Conservation (phyloP, 1,140 invertebrate genomes). For the Lepidurus couesii region DNA sequence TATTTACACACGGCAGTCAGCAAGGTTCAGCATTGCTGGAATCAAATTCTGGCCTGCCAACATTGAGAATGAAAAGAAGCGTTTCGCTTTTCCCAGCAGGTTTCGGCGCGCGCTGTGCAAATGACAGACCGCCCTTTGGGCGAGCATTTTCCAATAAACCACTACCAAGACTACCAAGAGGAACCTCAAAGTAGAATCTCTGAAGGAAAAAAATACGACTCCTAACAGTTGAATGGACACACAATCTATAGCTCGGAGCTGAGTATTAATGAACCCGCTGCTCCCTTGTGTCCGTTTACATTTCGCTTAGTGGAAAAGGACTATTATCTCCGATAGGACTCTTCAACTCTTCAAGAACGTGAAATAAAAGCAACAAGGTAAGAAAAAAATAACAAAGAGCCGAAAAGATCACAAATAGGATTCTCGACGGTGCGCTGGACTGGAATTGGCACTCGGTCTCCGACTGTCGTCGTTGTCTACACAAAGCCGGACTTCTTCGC, state of each 20-base stretch:
- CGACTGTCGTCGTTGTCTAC: neutral
- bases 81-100: constrained; percentile 20
- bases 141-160: constrained; percentile 3
- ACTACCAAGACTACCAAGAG: neutral
- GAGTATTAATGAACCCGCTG: neutral
- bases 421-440: neutral
- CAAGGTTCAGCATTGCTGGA: neutral
- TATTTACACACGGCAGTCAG: neutral
- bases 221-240: constrained; percentile 1
- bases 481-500: neutral
- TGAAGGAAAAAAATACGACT: neutral
- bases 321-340: neutral
- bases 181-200: neutral
- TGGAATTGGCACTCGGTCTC: neutral
- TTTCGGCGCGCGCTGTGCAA: constrained; percentile 3
- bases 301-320: neutral
- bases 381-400: neutral
- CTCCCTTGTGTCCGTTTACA: neutral
- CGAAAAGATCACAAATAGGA: neutral
- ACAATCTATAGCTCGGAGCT: neutral
- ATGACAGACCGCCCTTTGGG: constrained; percentile 10
- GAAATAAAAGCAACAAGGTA: neutral
- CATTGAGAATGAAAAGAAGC: constrained; percentile 8
- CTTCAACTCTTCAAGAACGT: neutral
- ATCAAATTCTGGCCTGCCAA: neutral